Percentiles rank a stretch among this genome's conserved stretches.
These are phyloP conservation scores for Butorides virescens DNA, from an alignment of 2,113 vertebrate genomes.

Conservation along the genomic window DNA sequence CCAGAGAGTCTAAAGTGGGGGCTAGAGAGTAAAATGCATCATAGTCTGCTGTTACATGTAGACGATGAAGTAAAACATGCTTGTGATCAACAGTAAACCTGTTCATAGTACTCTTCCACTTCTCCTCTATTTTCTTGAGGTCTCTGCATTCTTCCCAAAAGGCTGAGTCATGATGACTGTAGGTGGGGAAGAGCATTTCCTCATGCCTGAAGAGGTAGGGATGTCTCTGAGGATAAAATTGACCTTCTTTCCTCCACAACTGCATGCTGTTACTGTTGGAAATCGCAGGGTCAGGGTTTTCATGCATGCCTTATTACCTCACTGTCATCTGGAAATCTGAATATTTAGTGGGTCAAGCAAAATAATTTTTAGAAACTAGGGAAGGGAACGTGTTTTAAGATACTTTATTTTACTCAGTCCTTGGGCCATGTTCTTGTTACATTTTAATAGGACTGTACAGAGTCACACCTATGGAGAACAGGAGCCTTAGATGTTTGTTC, in stretches of 20 bases:
- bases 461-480: background rate
- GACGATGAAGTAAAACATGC: background rate
- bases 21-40: background rate
- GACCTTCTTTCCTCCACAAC: background rate
- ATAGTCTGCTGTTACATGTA: background rate
- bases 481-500: background rate
- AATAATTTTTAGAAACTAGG: background rate
- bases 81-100: background rate
- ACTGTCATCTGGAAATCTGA: background rate
- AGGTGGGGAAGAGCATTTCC: background rate
- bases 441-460: background rate
- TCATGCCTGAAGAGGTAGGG: background rate
- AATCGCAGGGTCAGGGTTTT: accelerated
- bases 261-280: background rate
- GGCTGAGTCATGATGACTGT: background rate
- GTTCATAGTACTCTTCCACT: background rate
- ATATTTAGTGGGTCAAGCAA: background rate
- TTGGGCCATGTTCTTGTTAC: background rate
- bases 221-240: accelerated
- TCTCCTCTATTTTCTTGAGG: background rate
- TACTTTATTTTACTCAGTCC: background rate
- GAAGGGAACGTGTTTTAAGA: background rate
- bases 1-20: background rate
- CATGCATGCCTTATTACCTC: background rate
- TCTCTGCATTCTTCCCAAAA: background rate